phyloP scores from a whole-genome alignment of 2,113 vertebrate species.

The Stomatorhinus ivindoensis region DNA sequence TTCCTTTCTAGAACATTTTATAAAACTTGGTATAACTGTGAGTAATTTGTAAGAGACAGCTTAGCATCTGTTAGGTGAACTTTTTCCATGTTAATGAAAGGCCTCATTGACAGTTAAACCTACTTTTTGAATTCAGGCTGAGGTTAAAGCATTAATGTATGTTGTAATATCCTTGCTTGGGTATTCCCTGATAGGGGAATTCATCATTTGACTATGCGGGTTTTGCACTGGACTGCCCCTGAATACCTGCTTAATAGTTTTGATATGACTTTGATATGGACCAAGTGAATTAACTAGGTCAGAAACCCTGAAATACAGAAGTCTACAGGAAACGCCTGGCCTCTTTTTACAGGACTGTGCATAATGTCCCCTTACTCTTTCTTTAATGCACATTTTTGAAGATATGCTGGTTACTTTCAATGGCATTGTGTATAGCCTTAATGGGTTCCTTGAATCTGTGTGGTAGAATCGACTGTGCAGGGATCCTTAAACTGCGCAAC shows the following conservation, averaged over 20 bases:
- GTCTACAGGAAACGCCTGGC: background rate
- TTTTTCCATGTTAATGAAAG: background rate
- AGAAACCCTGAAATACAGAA: background rate
- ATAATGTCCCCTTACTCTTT: background rate
- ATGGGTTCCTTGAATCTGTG: constrained; percentile 19
- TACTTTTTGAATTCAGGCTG: background rate
- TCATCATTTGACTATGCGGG: background rate
- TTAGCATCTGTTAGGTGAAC: background rate
- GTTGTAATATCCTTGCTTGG: background rate
- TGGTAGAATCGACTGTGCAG: constrained; percentile 85
- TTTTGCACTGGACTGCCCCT: background rate
- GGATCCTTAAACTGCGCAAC: constrained; percentile 88
- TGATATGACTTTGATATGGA: background rate
- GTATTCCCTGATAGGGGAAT: background rate
- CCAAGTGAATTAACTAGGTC: background rate
- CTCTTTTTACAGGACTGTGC: background rate
- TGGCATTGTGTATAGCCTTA: background rate
- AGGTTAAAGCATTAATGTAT: background rate
- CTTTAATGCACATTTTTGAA: background rate
- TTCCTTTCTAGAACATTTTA: background rate
- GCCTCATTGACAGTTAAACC: background rate
- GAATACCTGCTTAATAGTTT: background rate
- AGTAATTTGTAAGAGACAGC: background rate
- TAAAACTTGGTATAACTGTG: background rate
- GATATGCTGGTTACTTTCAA: background rate